Percentiles rank a stretch among this genome's conserved stretches.
Conservation (phyloP, 2,797 vertebrate species). For the Aldrovandia affinis region DNA sequence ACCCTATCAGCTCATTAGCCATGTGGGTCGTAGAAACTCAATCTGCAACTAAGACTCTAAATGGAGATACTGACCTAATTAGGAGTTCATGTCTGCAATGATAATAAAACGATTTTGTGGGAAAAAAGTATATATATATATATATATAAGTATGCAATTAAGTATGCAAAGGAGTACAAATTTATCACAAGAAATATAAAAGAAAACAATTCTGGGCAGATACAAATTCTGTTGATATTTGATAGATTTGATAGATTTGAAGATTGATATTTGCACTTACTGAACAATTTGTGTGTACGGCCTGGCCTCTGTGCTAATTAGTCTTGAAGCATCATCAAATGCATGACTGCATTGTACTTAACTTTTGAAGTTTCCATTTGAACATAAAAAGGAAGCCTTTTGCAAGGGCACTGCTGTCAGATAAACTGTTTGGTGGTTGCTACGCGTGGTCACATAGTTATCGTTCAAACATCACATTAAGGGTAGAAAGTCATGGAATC, state of each 20-base stretch:
- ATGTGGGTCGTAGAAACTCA: conserved; percentile 75
- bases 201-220: too few relatives aligned
- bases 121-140: conserved; percentile 26
- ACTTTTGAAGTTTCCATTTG: conserved; percentile 25
- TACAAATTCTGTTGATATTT: too few relatives aligned
- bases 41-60: conserved; percentile 76
- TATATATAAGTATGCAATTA: not conserved
- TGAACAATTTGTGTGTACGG: not conserved
- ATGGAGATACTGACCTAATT: conserved; percentile 77
- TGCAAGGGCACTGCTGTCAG: not conserved
- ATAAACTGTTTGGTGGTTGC: not conserved
- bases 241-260: not conserved
- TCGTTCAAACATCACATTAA: conserved; percentile 30
- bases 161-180: not conserved
- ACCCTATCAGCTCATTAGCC: conserved; percentile 75
- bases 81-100: conserved; percentile 59
- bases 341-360: conserved; percentile 9
- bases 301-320: conserved; percentile 14
- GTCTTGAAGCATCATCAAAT: conserved; percentile 15
- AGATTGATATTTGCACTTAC: conserved; percentile 3
- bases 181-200: not conserved
- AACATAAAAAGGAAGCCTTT: conserved; percentile 10
- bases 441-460: conserved; percentile 25
- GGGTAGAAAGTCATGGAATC: conserved; percentile 33
- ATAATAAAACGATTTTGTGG: conserved; percentile 45